phyloP scores from a whole-genome alignment of 2,888 invertebrate genomes.

The Drosophila stalkeri region DNA sequence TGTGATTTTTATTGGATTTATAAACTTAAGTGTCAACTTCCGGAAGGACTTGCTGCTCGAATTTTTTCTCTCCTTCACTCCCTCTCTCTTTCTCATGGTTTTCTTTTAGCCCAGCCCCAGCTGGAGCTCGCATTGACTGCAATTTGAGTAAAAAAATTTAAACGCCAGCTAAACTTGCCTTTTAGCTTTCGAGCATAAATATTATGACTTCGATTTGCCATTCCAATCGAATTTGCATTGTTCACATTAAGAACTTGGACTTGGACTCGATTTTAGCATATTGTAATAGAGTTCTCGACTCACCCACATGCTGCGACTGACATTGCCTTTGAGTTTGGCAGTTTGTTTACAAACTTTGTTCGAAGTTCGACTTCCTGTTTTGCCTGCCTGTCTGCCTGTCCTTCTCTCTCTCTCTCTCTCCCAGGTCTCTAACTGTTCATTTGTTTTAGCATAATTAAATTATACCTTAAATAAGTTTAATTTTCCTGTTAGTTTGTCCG shows the following conservation, averaged over 20 bases:
- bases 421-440: constrained; percentile 37
- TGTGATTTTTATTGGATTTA: constrained; percentile 81
- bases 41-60: constrained; percentile 46
- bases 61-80: constrained; percentile 3
- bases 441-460: constrained; percentile 63
- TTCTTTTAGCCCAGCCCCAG: constrained; percentile 16
- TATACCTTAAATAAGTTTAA: constrained; percentile 48
- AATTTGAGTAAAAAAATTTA: constrained; percentile 49
- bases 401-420: constrained; percentile 16
- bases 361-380: constrained; percentile 44
- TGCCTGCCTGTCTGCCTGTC: neutral
- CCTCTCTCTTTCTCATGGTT: neutral
- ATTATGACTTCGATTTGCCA: constrained; percentile 48
- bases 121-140: constrained; percentile 33
- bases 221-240: constrained; percentile 66
- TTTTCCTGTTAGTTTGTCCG: constrained; percentile 26
- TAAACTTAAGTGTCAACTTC: constrained; percentile 76
- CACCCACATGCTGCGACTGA: constrained; percentile 41
- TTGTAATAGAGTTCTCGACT: constrained; percentile 34
- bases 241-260: constrained; percentile 42
- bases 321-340: constrained; percentile 28
- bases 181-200: constrained; percentile 50
- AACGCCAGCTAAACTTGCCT: constrained; percentile 44
- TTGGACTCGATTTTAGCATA: constrained; percentile 30
- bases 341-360: constrained; percentile 50